Base-by-base conservation (phyloP, 2,113 vertebrate species). In the Trogon melanurus region DNA sequence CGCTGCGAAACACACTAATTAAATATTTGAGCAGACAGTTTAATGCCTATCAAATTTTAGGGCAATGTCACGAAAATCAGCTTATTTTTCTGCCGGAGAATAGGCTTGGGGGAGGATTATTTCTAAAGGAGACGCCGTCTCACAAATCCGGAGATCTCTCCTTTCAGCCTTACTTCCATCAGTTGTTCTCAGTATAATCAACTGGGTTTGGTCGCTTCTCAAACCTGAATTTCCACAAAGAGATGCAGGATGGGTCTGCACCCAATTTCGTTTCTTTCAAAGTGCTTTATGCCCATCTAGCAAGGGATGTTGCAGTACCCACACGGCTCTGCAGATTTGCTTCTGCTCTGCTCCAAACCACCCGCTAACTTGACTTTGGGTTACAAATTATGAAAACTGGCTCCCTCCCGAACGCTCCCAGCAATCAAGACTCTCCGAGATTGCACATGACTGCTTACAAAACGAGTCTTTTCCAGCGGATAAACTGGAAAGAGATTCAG, bases 331-430 rank as follows among this genome's bases (percentile, higher is more conserved):
- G 64, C 50, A 56, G 58, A 58, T 76, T 36, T 70, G 36, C 34
- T 76, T 13, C 29, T 16, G 16, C 26, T 48, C n/a, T 75, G 29
- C 69, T 19, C 19, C 74, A 57, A 78, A 54, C 32, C 41, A 23
- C 65, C 56, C 0, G 17, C n/a, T 34, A 58, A 32, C 58, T 36
- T 20, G 16, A 85, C 21, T 51, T 5, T 26, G 0, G 0, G 15
- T 26, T 5, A n/a, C 7, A 45, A 47, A 34, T 27, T 3, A 67
- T 0, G 5, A 22, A 65, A 94, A 67, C 13, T 3, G 22, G 21
- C 23, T 91, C 47, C 69, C 41, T 41, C 47, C 21, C 16, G 36
- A 65, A 57, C 1, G 22, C 16, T 79, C 47, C 67, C 56, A 69
- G 64, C 44, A 41, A 51, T 13, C 10, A 20, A 20, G n/a, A 58